A percentile compares a stretch with the other conserved stretches of the same genome.
These are phyloP conservation scores for Trogon melanurus DNA, from an alignment of 2,113 vertebrate genomes.

Conservation along the genomic window DNA sequence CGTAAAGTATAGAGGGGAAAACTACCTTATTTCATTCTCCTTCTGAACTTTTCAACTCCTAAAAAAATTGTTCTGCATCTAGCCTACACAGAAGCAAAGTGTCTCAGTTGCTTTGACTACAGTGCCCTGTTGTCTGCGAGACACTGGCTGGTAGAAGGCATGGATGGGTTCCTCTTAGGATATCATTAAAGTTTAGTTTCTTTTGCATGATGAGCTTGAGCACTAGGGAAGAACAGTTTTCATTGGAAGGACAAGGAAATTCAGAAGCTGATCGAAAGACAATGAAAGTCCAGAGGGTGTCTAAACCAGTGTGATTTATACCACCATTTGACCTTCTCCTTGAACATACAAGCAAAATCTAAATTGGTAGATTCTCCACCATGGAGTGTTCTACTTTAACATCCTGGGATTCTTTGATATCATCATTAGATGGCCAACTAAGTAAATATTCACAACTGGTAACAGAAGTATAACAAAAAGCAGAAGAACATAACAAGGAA, in stretches of 20 bases:
- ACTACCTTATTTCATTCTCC: constrained; percentile 15
- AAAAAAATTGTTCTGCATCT: background rate
- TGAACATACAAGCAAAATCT: background rate
- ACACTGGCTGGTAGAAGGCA: background rate
- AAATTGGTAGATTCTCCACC: background rate
- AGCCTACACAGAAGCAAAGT: background rate
- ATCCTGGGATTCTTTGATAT: background rate
- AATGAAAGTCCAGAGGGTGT: background rate
- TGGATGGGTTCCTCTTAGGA: background rate
- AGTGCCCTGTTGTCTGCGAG: background rate
- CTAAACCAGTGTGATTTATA: background rate
- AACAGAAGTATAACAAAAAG: background rate
- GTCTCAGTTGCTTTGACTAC: background rate
- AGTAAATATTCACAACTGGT: background rate
- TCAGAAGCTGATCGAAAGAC: background rate
- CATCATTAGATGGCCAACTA: background rate
- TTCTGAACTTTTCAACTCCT: constrained; percentile 9
- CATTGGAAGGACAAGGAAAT: background rate
- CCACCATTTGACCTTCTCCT: background rate
- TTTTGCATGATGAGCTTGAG: background rate
- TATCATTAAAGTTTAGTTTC: background rate
- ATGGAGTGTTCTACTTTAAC: background rate
- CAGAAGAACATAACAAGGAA: background rate
- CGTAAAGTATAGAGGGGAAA: background rate
- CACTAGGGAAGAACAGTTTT: background rate